phyloP scores from a whole-genome alignment of 2,797 vertebrate species.

The Melanotaenia maccullochi region DNA sequence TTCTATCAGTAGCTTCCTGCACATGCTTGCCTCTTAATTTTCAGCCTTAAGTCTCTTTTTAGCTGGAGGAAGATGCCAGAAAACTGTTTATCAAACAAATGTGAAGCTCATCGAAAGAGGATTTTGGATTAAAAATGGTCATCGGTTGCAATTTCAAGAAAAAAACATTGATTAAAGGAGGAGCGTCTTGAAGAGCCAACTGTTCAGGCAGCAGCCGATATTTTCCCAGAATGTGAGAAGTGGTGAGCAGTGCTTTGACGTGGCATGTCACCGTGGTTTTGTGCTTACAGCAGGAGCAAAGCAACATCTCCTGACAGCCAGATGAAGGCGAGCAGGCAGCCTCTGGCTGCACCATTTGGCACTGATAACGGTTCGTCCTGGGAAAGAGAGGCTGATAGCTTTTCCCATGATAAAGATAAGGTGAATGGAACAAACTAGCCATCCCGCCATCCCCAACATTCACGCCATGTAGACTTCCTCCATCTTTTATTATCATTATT shows the following conservation, averaged over 20 bases:
- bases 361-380: constrained; percentile 80
- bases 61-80: background rate
- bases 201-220: background rate
- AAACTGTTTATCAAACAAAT: background rate
- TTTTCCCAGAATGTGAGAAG: constrained; percentile 7
- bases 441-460: constrained; percentile 33
- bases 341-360: constrained; percentile 81
- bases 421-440: constrained; percentile 72
- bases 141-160: background rate
- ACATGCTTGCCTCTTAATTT: background rate
- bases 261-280: constrained; percentile 73
- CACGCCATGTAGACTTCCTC: constrained; percentile 31
- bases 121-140: background rate
- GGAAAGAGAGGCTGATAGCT: constrained; percentile 76
- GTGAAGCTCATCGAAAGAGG: background rate
- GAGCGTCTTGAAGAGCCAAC: background rate
- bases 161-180: background rate
- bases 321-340: constrained; percentile 62
- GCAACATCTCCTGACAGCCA: constrained; percentile 70
- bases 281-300: constrained; percentile 80
- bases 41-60: background rate
- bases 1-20: background rate
- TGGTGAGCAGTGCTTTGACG: constrained; percentile 27
- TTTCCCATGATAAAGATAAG: constrained; percentile 76
- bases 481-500: constrained; percentile 40